Percentiles rank a stretch among this genome's conserved stretches.
phyloP scores from a whole-genome alignment of 2,888 invertebrate genomes.

The Zeuzera pyrina region DNA sequence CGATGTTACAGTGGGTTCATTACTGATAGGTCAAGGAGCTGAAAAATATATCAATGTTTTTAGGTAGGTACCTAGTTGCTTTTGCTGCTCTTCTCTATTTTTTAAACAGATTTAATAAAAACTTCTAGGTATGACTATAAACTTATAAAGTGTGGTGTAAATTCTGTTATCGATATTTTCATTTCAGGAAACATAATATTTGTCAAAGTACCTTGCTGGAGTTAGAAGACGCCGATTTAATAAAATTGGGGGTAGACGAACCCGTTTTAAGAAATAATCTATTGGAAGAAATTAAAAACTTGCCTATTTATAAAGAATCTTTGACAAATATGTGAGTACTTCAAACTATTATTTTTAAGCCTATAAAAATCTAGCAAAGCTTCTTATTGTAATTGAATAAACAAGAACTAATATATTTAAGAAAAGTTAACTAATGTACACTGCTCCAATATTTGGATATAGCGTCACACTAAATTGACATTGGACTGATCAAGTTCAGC shows the following conservation, averaged over 20 bases:
- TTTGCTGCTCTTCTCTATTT: not conserved
- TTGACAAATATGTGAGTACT: conserved; percentile 20
- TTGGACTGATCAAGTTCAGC: no score
- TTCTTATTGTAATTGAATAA: not conserved
- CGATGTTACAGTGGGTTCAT: conserved; percentile 49
- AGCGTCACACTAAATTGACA: no score
- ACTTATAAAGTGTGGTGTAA: not conserved
- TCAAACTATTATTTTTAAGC: not conserved
- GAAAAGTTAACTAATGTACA: no score
- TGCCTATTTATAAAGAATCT: conserved; percentile 49
- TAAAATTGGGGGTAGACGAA: conserved; percentile 52
- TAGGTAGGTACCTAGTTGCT: conserved; percentile 29
- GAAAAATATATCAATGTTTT: conserved; percentile 59
- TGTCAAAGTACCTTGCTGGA: conserved; percentile 54
- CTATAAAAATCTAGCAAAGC: not conserved
- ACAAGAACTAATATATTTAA: not conserved
- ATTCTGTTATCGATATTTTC: conserved; percentile 1
- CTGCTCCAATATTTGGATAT: no score
- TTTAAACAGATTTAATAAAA: not conserved
- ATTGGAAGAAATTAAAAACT: conserved; percentile 44
- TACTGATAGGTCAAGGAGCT: conserved; percentile 49
- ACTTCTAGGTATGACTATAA: not conserved
- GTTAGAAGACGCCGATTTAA: conserved; percentile 54
- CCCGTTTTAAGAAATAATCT: conserved; percentile 39
- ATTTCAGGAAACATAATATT: conserved; percentile 49